A percentile compares a stretch with the other conserved stretches of the same genome.
phyloP scores from a whole-genome alignment of 2,797 vertebrate species.

The Muraenolepis orangiensis region DNA sequence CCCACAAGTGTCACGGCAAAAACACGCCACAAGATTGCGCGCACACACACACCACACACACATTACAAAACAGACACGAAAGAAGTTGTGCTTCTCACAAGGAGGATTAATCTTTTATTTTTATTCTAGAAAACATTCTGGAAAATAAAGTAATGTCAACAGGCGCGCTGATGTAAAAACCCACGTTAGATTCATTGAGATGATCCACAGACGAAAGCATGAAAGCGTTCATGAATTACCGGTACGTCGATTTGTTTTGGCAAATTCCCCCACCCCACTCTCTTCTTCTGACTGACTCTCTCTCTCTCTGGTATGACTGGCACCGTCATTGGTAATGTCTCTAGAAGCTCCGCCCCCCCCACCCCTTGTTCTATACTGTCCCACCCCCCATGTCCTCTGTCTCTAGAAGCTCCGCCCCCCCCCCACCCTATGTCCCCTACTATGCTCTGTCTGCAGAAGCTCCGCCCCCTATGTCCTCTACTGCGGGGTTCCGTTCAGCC shows the following conservation, averaged over 20 bases:
- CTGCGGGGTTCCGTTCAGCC: conserved; percentile 15
- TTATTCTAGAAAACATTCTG: conserved; percentile 33
- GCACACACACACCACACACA: too few relatives aligned
- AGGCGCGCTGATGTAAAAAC: conserved; percentile 24
- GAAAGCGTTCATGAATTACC: not conserved
- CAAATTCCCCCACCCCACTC: conserved; percentile 9
- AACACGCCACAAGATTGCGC: too few relatives aligned
- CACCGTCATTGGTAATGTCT: not conserved
- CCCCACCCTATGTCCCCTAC: not conserved
- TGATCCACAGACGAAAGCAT: conserved; percentile 14
- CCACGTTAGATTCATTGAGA: conserved; percentile 9
- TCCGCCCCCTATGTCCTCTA: too few relatives aligned
- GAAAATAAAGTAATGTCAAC: conserved; percentile 33
- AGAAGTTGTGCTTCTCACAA: conserved; percentile 1
- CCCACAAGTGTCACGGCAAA: too few relatives aligned
- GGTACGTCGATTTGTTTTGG: conserved; percentile 38
- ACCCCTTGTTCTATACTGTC: too few relatives aligned
- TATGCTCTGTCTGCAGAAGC: too few relatives aligned
- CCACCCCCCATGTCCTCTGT: too few relatives aligned
- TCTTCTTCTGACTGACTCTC: not conserved
- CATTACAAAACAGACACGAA: not conserved
- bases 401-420: not conserved
- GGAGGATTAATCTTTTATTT: conserved; percentile 11
- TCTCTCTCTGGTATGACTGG: too few relatives aligned
- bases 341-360: not conserved